These are phyloP conservation scores for Lepidocyrtinus sp. DNA, from an alignment of 2,888 invertebrate species.

Conservation along the genomic window DNA sequence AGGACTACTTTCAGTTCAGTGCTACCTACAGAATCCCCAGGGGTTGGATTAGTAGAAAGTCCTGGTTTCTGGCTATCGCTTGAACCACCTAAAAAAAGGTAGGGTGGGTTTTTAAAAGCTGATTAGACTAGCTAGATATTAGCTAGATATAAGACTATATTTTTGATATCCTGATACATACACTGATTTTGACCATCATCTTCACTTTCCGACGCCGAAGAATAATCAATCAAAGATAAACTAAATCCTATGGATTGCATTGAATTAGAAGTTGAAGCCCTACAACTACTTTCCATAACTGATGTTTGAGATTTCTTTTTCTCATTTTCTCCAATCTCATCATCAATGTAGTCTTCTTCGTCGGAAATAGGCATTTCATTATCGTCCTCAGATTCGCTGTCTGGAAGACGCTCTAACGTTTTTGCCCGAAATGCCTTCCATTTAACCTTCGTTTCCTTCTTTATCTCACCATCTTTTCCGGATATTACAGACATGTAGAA, in stretches of 20 bases:
- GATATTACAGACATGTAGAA: conserved; percentile 39
- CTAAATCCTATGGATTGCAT: not conserved
- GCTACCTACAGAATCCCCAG: too few species aligned
- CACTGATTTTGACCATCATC: too few species aligned
- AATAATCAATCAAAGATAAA: conserved; percentile 42
- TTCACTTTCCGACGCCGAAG: conserved; percentile 57
- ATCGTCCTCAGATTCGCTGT: conserved; percentile 43
- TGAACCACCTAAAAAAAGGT: too few species aligned
- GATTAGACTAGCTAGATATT: too few species aligned
- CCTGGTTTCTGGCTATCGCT: too few species aligned
- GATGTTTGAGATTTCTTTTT: not conserved
- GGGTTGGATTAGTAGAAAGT: too few species aligned
- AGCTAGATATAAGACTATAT: too few species aligned
- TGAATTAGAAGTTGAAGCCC: too few species aligned
- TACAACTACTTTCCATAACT: too few species aligned
- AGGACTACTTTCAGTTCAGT: too few species aligned
- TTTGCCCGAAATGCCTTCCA: conserved; percentile 38
- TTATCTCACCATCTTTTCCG: conserved; percentile 30
- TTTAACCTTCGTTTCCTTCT: conserved; percentile 44
- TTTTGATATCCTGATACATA: too few species aligned
- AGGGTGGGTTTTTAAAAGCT: too few species aligned
- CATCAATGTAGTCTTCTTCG: conserved; percentile 52
- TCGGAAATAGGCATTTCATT: conserved; percentile 45
- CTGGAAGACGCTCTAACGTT: conserved; percentile 17
- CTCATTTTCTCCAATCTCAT: not conserved